Evolutionary conservation across 2,113 vertebrate genomes (phyloP), one percentile per base, ranked within the genome.

Genomic region (Aegypius monachus): DNA sequence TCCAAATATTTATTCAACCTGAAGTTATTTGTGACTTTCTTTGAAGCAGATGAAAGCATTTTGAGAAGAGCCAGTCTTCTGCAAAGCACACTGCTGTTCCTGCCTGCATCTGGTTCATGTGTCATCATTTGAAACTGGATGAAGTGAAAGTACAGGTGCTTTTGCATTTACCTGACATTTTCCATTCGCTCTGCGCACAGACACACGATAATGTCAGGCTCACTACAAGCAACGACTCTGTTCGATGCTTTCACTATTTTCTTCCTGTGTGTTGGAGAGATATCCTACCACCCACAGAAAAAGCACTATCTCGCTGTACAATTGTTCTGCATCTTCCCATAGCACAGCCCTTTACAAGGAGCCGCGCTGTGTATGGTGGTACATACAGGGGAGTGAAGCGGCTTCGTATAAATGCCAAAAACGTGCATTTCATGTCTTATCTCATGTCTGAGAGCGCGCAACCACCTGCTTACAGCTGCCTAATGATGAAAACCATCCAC

Each of bases 381-480:
- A 52, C 3, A 0, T 2, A 1, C 48, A 73, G 48, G 8, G 36
- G 38, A 52, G 26, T 0, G 3, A 72, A 72, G 50, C 71, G 66
- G 75, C 79, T 73, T 62, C 67, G 0, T 8, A 32, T 4, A 13
- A 72, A 13, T 0, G 0, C 48, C 75, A 71, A 32, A 59, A n/a
- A 14, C 38, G 6, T 3, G 1, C 55, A 6, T 42, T 59, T 58
- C 8, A 0, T 1, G 23, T 32, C 74, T 79, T 38, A 40, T 19
- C 47, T 55, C 72, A 22, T 71, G 92, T 80, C 83, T 0, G 1
- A 88, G 62, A 3, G 34, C 92, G 80, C 34, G 16, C 65, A 90
- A 4, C 50, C 52, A 13, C 56, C 62, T 61, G 68, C 94, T 81
- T 56, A 22, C 65, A 71, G 90, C 73, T 85, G 77, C 84, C 34